phyloP scores from a whole-genome alignment of 2,888 invertebrate genomes.

The Cerastis leucographa region DNA sequence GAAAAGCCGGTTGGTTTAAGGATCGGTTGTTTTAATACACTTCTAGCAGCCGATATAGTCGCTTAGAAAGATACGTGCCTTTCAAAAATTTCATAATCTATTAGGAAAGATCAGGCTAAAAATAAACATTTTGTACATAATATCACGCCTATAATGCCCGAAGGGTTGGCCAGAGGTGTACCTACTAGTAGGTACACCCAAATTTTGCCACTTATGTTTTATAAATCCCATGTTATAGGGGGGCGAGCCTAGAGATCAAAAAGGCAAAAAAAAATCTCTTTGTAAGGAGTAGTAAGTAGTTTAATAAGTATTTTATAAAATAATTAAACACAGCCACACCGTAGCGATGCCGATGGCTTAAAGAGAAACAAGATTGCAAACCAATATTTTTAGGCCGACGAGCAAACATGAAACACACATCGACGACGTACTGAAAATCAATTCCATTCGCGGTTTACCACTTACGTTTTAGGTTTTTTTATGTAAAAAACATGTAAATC shows the following conservation, averaged over 20 bases:
- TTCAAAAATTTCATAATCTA: background rate
- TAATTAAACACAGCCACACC: background rate
- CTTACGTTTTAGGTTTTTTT: constrained; percentile 25
- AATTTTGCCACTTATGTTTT: no score
- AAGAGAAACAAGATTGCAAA: constrained; percentile 19
- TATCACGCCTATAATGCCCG: no score
- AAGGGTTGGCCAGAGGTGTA: no score
- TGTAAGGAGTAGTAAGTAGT: no score
- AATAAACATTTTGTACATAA: background rate
- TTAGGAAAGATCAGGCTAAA: background rate
- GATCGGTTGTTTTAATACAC: background rate
- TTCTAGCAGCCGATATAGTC: background rate
- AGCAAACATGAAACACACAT: constrained; percentile 28
- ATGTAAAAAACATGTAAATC: constrained; percentile 30
- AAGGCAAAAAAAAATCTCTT: no score
- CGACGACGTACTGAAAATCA: constrained; percentile 30
- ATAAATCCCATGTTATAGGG: no score
- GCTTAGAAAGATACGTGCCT: background rate
- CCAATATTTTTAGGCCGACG: constrained; percentile 30
- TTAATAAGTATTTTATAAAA: no score
- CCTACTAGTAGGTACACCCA: no score
- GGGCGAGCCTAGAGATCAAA: no score
- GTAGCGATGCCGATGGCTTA: background rate
- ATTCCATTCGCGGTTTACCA: constrained; percentile 38
- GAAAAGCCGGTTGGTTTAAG: no score